A percentile compares a stretch with the other conserved stretches of the same genome.
Evolutionary conservation across 2,113 vertebrate species (phyloP).

Genomic region (Neomonachus schauinslandi): DNA sequence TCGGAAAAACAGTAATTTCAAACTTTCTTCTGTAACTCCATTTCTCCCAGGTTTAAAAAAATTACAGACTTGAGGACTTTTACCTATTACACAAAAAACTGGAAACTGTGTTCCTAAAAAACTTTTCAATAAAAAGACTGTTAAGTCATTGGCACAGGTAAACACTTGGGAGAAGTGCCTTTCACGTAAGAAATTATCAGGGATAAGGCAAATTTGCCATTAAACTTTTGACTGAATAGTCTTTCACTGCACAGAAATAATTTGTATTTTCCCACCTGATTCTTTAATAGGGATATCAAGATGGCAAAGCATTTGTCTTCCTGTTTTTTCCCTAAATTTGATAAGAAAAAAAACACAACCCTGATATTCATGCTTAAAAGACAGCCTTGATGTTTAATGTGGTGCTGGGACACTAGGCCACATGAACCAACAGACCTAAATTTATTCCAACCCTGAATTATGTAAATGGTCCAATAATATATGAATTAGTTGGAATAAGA

Average conservation of each 20-base stretch:
- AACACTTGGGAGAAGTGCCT: neutral
- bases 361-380: conserved; percentile 35
- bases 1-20: neutral
- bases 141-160: neutral
- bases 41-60: conserved; percentile 29
- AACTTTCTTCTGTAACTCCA: neutral
- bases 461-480: neutral
- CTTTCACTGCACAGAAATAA: neutral
- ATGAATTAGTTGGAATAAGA: conserved; percentile 44
- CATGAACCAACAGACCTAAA: conserved; percentile 28
- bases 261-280: neutral
- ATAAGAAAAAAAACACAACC: neutral
- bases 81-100: neutral
- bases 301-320: neutral
- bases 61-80: neutral
- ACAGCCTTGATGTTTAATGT: conserved; percentile 43
- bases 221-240: neutral
- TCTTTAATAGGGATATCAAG: neutral
- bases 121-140: neutral
- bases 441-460: conserved; percentile 52
- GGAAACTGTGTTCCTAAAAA: neutral
- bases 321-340: neutral
- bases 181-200: conserved; percentile 26
- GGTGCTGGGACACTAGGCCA: neutral
- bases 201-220: neutral